Evolutionary conservation across 2,797 vertebrate genomes (phyloP).

Genomic region (Bradypodion pumilum): DNA sequence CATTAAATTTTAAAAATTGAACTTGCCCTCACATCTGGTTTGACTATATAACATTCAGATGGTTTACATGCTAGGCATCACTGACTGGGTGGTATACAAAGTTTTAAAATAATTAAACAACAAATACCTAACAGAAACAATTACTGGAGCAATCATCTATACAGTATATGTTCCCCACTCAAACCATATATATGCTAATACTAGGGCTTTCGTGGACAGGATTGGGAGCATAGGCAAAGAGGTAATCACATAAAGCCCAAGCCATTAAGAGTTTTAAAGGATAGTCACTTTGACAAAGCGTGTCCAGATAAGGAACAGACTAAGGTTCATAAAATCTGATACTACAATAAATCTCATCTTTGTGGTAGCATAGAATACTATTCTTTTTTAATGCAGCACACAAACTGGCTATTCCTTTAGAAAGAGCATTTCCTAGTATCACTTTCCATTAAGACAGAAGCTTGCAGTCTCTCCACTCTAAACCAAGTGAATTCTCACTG

Average conservation of each 20-base stretch:
- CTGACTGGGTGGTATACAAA: no score
- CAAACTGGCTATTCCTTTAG: no score
- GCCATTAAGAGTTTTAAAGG: neutral
- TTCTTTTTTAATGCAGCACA: neutral
- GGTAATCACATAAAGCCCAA: neutral
- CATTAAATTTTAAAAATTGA: neutral
- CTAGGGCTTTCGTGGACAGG: neutral
- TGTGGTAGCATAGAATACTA: neutral
- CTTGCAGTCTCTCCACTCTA: neutral
- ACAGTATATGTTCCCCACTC: neutral
- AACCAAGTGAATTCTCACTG: neutral
- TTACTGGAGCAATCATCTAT: neutral
- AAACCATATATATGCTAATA: neutral
- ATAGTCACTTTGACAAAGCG: neutral
- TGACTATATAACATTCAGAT: neutral
- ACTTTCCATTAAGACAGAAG: neutral
- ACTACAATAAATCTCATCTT: neutral
- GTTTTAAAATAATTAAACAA: no score
- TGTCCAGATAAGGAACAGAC: neutral
- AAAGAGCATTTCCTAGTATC: neutral
- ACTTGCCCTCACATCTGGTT: neutral
- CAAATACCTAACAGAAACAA: no score
- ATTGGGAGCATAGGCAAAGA: neutral
- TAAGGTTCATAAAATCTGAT: neutral
- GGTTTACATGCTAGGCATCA: neutral